Conservation (phyloP, 2,797 vertebrate genomes). For the Phrynocephalus forsythii region DNA sequence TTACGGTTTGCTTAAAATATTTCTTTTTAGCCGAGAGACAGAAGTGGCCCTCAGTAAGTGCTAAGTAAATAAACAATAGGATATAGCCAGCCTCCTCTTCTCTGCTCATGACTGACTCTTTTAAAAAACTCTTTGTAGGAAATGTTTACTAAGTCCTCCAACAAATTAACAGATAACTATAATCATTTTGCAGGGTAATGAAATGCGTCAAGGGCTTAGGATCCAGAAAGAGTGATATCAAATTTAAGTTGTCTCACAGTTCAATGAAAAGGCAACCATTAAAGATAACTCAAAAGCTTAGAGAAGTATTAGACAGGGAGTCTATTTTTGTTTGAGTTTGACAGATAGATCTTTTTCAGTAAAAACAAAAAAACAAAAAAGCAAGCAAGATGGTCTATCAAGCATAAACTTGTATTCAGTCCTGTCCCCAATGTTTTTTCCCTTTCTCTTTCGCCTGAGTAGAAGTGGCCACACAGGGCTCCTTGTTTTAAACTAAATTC, state of each 20-base stretch:
- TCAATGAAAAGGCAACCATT: slow-evolving; percentile 64
- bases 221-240: slow-evolving; percentile 70
- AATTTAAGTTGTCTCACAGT: slow-evolving; percentile 67
- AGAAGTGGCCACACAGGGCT: slow-evolving; percentile 28
- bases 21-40: slow-evolving; percentile 80
- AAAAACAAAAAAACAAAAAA: not conserved
- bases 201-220: slow-evolving; percentile 73
- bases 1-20: slow-evolving; percentile 86
- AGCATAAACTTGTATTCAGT: slow-evolving; percentile 59
- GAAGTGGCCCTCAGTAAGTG: slow-evolving; percentile 80
- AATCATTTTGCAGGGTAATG: slow-evolving; percentile 75
- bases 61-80: slow-evolving; percentile 77
- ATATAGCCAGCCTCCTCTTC: slow-evolving; percentile 75
- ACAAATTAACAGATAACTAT: slow-evolving; percentile 76
- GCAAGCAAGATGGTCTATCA: slow-evolving; percentile 29
- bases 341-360: slow-evolving; percentile 59
- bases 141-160: slow-evolving; percentile 74
- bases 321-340: slow-evolving; percentile 73
- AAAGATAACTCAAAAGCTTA: slow-evolving; percentile 68
- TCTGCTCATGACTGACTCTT: slow-evolving; percentile 65
- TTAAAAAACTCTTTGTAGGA: slow-evolving; percentile 64
- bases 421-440: slow-evolving; percentile 19
- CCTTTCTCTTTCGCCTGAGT: slow-evolving; percentile 12
- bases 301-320: slow-evolving; percentile 68
- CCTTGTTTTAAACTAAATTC: slow-evolving; percentile 55